Conservation (phyloP, 2,113 vertebrate genomes). For the Pelvicachromis taeniatus region DNA sequence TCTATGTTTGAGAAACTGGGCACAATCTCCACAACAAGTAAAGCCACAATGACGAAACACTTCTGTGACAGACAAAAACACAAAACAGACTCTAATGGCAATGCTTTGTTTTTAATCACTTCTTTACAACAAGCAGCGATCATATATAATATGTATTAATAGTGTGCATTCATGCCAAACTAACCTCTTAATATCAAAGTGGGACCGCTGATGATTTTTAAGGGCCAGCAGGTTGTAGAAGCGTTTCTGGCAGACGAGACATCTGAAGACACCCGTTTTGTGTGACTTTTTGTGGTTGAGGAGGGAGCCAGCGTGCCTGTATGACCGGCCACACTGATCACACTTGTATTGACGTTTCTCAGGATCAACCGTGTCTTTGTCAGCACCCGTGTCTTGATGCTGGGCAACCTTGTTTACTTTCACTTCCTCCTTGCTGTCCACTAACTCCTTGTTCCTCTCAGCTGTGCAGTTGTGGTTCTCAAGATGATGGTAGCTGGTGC, state of each 20-base stretch:
- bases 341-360: constrained; percentile 77
- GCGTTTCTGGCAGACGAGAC: constrained; percentile 84
- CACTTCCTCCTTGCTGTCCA: constrained; percentile 14
- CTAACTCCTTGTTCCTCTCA: constrained; percentile 8
- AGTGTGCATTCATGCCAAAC: background rate
- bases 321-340: constrained; percentile 84
- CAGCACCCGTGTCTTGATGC: background rate
- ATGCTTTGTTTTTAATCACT: background rate
- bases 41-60: background rate
- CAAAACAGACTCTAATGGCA: background rate
- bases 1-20: background rate
- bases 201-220: constrained; percentile 86
- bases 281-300: constrained; percentile 91
- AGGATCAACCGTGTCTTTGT: background rate
- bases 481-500: constrained; percentile 62
- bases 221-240: constrained; percentile 89
- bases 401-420: background rate
- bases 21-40: background rate
- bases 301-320: constrained; percentile 84
- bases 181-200: constrained; percentile 84
- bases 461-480: constrained; percentile 59
- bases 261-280: constrained; percentile 83
- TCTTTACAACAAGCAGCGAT: background rate
- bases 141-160: background rate
- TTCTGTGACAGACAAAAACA: background rate